Conservation (phyloP, 1,140 invertebrate species). For the Armadillidium nasatum region DNA sequence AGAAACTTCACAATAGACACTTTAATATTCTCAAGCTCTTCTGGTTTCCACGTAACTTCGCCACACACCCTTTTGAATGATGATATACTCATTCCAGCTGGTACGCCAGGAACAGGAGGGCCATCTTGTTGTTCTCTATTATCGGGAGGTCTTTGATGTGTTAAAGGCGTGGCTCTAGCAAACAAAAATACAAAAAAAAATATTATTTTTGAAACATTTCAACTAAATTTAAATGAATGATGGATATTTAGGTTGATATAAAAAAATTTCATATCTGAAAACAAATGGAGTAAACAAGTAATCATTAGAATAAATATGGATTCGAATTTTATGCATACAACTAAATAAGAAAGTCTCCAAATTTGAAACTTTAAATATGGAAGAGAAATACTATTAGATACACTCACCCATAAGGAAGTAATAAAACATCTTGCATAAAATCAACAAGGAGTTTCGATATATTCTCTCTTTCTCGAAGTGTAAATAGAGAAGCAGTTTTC, state of each 20-base stretch:
- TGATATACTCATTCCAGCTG: constrained; percentile 72
- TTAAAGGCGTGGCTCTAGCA: constrained; percentile 27
- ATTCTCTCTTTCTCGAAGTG: constrained; percentile 61
- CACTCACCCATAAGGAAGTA: constrained; percentile 75
- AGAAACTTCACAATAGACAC: constrained; percentile 77
- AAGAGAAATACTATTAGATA: constrained; percentile 44
- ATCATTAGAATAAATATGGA: too few relatives aligned
- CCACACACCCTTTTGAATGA: constrained; percentile 73
- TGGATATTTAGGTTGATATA: too few relatives aligned
- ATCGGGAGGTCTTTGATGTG: constrained; percentile 25
- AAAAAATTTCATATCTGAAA: too few relatives aligned
- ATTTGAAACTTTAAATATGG: too few relatives aligned
- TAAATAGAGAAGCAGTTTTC: constrained; percentile 59
- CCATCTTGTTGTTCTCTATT: neutral
- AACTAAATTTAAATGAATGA: too few relatives aligned
- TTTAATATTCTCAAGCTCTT: constrained; percentile 76
- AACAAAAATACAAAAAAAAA: constrained; percentile 29
- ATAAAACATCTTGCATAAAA: constrained; percentile 73
- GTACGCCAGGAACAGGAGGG: constrained; percentile 51
- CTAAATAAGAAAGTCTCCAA: too few relatives aligned
- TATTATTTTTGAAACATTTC: neutral
- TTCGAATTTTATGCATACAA: too few relatives aligned
- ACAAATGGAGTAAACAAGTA: too few relatives aligned
- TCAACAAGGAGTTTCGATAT: constrained; percentile 65
- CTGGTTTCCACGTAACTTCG: constrained; percentile 68